Evolutionary conservation across 2,113 vertebrate species (phyloP), one percentile per base, ranked within the genome.

Genomic region (Ranitomeya variabilis): DNA sequence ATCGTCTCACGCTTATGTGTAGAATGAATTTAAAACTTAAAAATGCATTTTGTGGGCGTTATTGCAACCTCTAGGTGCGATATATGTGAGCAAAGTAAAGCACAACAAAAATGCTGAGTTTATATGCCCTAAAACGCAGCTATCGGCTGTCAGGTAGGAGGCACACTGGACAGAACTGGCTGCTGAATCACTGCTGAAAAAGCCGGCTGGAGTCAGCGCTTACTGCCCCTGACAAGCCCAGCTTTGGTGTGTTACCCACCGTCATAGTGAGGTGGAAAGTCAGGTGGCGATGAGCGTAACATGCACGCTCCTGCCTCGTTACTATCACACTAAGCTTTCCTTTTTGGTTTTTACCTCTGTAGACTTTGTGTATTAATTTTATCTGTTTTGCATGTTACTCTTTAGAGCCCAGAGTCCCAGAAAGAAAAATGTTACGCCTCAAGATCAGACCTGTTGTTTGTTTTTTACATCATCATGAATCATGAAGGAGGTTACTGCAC

Each of bases 141-240:
- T 45, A 45, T 45, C 3, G 37, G 37, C 37, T 89, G 55, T 23
- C 52, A 85, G 14, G 37, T 18, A 71, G 21, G 76, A 52, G 21
- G 64, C 57, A 6, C 59, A 19, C 45, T 26, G 67, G 23, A 54
- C 81, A 73, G 26, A 45, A 54, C 23, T 60, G 21, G 59, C n/a
- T 85, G 76, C 80, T 76, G 83, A 89, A 31, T 90, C 86, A 89
- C 73, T 51, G 62, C 89, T 85, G 89, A 87, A 26, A 62, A 86
- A 2, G 13, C 15, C 76, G 77, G 45, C 37, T 76, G 12, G 14
- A 66, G 31, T 77, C 64, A 19, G 80, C 19, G 31, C 69, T 10
- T 54, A 51, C 83, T 84, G 90, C 67, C 84, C 83, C 55, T 6
- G 67, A 62, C 23, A 45, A 81, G 83, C 31, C 69, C 66, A n/a